Conservation (phyloP, 2,113 vertebrate species). For the Ploceus nigricollis region DNA sequence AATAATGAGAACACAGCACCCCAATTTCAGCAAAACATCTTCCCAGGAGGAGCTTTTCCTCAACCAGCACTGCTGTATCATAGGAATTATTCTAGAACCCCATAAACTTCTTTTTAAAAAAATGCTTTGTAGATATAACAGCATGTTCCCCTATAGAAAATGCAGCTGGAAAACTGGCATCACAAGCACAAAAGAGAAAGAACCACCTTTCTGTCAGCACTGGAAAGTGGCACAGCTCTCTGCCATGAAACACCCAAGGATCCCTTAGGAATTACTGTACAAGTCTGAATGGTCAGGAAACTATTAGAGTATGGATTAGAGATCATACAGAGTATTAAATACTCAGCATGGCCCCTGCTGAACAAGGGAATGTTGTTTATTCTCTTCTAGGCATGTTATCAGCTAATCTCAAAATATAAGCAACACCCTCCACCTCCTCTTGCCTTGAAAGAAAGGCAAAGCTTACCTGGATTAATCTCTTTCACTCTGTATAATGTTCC, state of each 20-base stretch:
- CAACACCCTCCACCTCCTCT: background rate
- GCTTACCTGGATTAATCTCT: background rate
- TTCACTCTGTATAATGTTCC: background rate
- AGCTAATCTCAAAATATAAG: background rate
- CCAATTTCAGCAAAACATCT: background rate
- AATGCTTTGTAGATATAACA: background rate
- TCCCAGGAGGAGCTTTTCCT: background rate
- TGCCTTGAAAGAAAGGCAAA: background rate
- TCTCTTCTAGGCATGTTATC: background rate
- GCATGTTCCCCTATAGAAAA: background rate
- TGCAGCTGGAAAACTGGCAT: background rate
- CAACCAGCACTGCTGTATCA: background rate
- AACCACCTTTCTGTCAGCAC: background rate
- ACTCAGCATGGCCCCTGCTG: background rate
- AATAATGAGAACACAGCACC: background rate
- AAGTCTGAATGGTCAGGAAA: background rate
- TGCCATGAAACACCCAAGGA: background rate
- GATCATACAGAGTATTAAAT: background rate
- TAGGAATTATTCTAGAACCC: background rate
- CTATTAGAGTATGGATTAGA: fast-evolving
- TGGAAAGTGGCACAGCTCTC: background rate
- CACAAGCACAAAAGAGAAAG: background rate
- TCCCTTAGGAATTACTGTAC: background rate
- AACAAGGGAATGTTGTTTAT: background rate
- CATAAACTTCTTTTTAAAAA: no score